These are phyloP conservation scores for Autographa pulchrina DNA, from an alignment of 2,888 invertebrate species.

Conservation along the genomic window DNA sequence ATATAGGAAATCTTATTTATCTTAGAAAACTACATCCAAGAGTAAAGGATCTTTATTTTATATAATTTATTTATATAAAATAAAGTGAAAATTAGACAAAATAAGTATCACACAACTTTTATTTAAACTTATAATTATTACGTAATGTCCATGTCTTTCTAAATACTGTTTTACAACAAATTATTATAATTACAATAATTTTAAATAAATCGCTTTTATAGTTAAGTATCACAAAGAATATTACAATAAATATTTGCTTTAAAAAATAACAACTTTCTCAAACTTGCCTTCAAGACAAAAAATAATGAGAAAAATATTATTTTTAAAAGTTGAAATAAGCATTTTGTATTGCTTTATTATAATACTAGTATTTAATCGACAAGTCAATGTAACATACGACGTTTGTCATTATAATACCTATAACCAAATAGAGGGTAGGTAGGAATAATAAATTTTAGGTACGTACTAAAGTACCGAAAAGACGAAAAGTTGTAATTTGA, in stretches of 20 bases:
- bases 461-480: too few relatives aligned
- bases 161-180: constrained; percentile 9
- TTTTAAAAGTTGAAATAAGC: not conserved
- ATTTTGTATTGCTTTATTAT: not conserved
- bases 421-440: too few relatives aligned
- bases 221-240: constrained; percentile 36
- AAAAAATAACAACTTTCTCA: not conserved
- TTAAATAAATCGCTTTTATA: constrained; percentile 9
- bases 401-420: too few relatives aligned
- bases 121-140: constrained; percentile 88
- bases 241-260: not conserved
- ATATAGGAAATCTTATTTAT: not conserved
- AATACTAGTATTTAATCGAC: not conserved
- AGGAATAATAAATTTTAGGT: too few relatives aligned
- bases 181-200: constrained; percentile 19
- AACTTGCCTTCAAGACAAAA: not conserved
- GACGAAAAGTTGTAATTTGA: too few relatives aligned
- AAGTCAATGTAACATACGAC: too few relatives aligned
- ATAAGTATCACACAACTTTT: constrained; percentile 26
- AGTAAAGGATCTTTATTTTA: too few relatives aligned
- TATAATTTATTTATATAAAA: too few relatives aligned
- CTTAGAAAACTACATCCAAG: not conserved
- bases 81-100: constrained; percentile 33
- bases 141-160: constrained; percentile 75
- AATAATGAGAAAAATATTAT: not conserved